phyloP scores from a whole-genome alignment of 2,888 invertebrate genomes.

The Lasiommata megera region DNA sequence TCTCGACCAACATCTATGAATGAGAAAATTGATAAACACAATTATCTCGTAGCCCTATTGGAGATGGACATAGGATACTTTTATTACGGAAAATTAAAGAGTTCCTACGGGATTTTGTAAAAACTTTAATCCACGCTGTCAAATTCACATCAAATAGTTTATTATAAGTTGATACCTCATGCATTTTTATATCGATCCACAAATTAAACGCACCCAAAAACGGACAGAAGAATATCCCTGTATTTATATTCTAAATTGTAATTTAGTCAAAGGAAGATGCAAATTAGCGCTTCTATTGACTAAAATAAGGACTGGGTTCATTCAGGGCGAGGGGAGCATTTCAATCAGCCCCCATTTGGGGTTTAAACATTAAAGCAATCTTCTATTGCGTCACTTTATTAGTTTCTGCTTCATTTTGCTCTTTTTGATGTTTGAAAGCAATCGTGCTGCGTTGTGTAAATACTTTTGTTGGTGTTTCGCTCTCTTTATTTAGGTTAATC shows the following conservation, averaged over 20 bases:
- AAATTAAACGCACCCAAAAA: too few relatives aligned
- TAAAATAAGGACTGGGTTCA: constrained; percentile 68
- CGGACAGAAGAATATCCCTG: background rate
- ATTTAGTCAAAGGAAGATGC: constrained; percentile 63
- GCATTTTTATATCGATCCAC: too few relatives aligned
- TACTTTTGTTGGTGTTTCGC: constrained; percentile 43
- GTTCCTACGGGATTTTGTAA: too few relatives aligned
- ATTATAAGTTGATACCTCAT: too few relatives aligned
- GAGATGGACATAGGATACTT: too few relatives aligned
- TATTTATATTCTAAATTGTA: constrained; percentile 33
- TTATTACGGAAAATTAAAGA: too few relatives aligned
- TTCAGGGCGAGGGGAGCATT: constrained; percentile 63
- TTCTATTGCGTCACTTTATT: constrained; percentile 74
- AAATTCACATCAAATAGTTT: too few relatives aligned
- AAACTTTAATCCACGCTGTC: too few relatives aligned
- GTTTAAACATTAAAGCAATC: constrained; percentile 76
- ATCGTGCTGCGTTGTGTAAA: constrained; percentile 56
- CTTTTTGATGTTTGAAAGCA: constrained; percentile 74
- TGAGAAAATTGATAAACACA: too few relatives aligned
- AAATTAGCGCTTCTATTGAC: constrained; percentile 77
- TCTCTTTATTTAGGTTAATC: constrained; percentile 25
- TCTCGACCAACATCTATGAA: too few relatives aligned
- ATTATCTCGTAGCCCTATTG: too few relatives aligned
- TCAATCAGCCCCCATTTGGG: constrained; percentile 73
- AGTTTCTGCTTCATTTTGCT: constrained; percentile 69